phyloP scores from a whole-genome alignment of 2,113 vertebrate species.

The Glaucomys volans region DNA sequence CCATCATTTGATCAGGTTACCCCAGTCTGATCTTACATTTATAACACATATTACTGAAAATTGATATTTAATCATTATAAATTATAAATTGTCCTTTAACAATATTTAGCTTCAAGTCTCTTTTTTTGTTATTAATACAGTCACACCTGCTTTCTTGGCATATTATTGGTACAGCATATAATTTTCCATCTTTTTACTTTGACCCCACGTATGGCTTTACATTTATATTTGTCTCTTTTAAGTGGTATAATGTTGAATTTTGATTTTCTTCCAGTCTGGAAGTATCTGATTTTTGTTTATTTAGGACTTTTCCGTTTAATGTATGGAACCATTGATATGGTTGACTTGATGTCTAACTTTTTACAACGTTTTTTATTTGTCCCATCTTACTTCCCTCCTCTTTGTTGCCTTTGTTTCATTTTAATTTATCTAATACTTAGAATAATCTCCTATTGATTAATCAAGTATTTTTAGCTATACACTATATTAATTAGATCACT shows the following conservation, averaged over 20 bases:
- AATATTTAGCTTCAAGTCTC: not conserved
- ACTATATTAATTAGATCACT: not conserved
- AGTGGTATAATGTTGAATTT: not conserved
- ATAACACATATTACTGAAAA: not conserved
- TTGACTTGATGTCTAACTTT: not conserved
- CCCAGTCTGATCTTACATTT: no score
- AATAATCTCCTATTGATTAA: not conserved
- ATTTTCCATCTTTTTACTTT: conserved; percentile 4
- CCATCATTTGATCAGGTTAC: no score
- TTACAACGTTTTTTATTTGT: not conserved
- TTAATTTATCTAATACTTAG: not conserved
- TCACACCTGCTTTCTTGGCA: not conserved
- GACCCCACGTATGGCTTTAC: not conserved
- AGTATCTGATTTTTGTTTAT: not conserved
- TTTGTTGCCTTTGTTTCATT: not conserved
- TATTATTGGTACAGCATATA: not conserved
- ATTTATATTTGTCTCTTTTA: not conserved
- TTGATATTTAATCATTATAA: not conserved
- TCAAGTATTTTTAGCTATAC: not conserved
- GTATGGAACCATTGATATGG: not conserved
- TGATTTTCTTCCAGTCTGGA: not conserved
- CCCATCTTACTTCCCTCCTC: not conserved
- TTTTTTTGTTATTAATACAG: not conserved
- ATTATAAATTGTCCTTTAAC: not conserved
- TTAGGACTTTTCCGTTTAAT: not conserved